Evolutionary conservation across 2,888 invertebrate genomes (phyloP).

Genomic region (Philaethria dido): DNA sequence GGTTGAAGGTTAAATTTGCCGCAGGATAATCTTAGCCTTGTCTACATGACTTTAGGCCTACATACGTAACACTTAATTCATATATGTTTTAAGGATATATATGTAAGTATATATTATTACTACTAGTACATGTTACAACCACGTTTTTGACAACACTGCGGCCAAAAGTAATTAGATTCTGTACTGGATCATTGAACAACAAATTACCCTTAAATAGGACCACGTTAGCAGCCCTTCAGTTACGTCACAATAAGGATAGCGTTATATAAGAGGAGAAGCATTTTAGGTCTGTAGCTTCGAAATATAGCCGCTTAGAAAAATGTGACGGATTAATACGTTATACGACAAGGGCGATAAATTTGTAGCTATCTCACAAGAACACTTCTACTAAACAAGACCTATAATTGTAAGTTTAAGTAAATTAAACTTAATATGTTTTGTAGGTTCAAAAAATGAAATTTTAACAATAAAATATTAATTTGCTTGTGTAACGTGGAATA

Average conservation of each 20-base stretch:
- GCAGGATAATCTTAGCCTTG: constrained; percentile 51
- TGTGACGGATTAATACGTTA: neutral
- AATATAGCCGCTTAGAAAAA: constrained; percentile 13
- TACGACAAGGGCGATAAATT: neutral
- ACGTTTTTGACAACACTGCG: neutral
- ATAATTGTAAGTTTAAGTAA: neutral
- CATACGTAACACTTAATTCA: constrained; percentile 10
- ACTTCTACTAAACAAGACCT: neutral
- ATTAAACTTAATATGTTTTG: neutral
- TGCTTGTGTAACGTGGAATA: neutral
- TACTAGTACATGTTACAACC: neutral
- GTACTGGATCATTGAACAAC: constrained; percentile 6
- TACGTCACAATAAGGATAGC: constrained; percentile 70
- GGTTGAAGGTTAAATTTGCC: constrained; percentile 48
- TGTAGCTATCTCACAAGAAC: neutral
- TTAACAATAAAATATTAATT: neutral
- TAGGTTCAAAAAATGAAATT: neutral
- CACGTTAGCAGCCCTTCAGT: constrained; percentile 44
- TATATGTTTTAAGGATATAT: neutral
- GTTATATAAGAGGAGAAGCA: constrained; percentile 63
- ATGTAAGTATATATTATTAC: neutral
- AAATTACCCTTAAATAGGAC: constrained; percentile 26
- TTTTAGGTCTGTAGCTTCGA: constrained; percentile 8
- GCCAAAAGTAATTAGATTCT: neutral
- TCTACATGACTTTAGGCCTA: constrained; percentile 31